These are phyloP conservation scores for Phylloscopus trochiloides DNA, from an alignment of 2,113 vertebrate species.

Conservation along the genomic window DNA sequence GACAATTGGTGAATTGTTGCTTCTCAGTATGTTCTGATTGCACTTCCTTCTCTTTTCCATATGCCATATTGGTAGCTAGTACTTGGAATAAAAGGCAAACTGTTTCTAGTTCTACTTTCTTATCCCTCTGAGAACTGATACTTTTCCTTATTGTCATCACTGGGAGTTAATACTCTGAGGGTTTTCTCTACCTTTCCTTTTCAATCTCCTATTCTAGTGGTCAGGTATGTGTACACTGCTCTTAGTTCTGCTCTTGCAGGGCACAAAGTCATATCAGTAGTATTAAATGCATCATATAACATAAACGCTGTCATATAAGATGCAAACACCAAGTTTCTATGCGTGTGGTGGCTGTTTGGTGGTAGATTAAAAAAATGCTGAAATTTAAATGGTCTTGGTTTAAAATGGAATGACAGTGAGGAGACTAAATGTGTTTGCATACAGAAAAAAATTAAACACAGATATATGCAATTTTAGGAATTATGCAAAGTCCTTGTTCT, in stretches of 20 bases:
- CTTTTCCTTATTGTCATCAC: not conserved
- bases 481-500: not conserved
- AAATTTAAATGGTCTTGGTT: not conserved
- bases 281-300: not conserved
- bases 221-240: not conserved
- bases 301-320: not conserved
- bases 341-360: not conserved
- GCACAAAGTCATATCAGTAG: not conserved
- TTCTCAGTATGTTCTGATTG: not conserved
- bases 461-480: not conserved
- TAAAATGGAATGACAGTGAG: not conserved
- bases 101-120: not conserved
- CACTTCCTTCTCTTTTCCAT: not conserved
- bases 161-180: accelerated
- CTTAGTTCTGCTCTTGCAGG: not conserved
- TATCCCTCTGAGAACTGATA: not conserved
- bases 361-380: not conserved
- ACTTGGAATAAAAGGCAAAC: not conserved
- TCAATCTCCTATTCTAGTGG: not conserved
- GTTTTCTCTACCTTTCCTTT: not conserved
- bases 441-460: not conserved
- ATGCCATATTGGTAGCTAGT: not conserved
- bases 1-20: not conserved
- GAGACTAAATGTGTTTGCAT: not conserved
- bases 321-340: not conserved